Evolutionary conservation across 2,888 invertebrate genomes (phyloP), one percentile per base, ranked within the genome.

Genomic region (Campoletis raptor): DNA sequence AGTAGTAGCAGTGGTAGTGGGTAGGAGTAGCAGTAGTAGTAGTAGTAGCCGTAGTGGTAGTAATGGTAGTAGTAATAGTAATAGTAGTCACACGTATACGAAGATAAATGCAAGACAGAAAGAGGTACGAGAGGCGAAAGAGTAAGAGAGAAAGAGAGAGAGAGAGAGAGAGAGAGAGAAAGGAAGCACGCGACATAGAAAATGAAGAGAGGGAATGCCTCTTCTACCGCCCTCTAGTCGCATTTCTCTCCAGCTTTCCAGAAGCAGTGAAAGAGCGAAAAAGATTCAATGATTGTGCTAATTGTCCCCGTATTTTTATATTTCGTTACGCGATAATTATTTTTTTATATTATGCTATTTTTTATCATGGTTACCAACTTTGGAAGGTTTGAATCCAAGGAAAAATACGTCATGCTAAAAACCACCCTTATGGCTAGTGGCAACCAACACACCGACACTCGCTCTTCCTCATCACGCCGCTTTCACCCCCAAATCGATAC

Each of bases 401-500:
- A 61, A 81, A 66, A 54, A 37, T 42, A 72, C 80, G 70, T 72
- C 70, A 83, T 85, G 77, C 45, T 78, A 66, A 76, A 81, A 82
- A 77, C 52, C 78, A 77, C 67, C 79, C 82, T 74, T 82, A 64
- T 76, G 76, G 64, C 79, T 74, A 80, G 79, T 83, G 80, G 85
- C 76, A 83, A 77, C 80, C 83, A 80, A 80, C 80, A 73, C 80
- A 82, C 87, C 76, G 77, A 77, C 73, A 80, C 82, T 81, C 87
- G 77, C 83, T 85, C 85, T 81, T 67, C 86, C 84, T 87, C 81
- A 85, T 83, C 81, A 85, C 89, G 82, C 85, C 88, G 87, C 86
- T 89, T 88, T 87, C 85, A 87, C 90, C 87, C 89, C 89, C 88
- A 90, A 90, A 90, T 90, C 91, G 90, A 91, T 91, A 91, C 90